These are phyloP conservation scores for Montipora cactus DNA, from an alignment of 64 coral and sea anemone species.

Conservation along the genomic window DNA sequence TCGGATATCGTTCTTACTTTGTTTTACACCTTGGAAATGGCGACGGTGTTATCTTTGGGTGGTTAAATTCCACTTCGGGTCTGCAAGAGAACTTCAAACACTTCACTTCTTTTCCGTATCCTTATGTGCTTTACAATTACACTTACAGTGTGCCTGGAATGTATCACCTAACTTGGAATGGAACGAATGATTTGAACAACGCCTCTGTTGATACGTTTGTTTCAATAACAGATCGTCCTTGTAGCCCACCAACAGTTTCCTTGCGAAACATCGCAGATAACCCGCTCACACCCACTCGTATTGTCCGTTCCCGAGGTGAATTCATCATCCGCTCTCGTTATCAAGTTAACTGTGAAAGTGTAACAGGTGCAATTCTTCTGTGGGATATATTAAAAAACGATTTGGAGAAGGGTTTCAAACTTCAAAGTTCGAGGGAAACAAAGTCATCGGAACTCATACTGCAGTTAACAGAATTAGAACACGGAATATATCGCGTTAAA, in stretches of 20 bases:
- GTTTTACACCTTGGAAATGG: constrained; percentile 70
- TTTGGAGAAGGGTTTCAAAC: not conserved
- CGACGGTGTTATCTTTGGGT: constrained; percentile 24
- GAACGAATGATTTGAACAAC: not conserved
- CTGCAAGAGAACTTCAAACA: not conserved
- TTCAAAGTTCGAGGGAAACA: not conserved
- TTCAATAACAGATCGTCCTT: constrained; percentile 42
- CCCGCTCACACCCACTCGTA: constrained; percentile 2
- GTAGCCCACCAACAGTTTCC: not conserved
- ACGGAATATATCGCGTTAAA: constrained; percentile 60
- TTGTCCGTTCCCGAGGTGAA: not conserved
- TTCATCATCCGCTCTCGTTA: constrained; percentile 37
- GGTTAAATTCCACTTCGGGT: not conserved
- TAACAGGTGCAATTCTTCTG: constrained; percentile 14
- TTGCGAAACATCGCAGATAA: constrained; percentile 30
- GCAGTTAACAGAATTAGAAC: constrained; percentile 28
- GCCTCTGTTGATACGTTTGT: not conserved
- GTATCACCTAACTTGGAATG: constrained; percentile 24
- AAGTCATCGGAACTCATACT: constrained; percentile 45
- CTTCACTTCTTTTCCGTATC: not conserved
- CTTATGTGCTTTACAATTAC: constrained; percentile 18
- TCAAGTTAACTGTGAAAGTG: constrained; percentile 22
- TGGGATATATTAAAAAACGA: constrained; percentile 53
- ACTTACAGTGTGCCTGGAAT: constrained; percentile 13
- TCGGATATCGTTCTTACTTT: constrained; percentile 65